Base-by-base conservation (phyloP, 2,888 invertebrate species). In the Lithophane semibrunnea region DNA sequence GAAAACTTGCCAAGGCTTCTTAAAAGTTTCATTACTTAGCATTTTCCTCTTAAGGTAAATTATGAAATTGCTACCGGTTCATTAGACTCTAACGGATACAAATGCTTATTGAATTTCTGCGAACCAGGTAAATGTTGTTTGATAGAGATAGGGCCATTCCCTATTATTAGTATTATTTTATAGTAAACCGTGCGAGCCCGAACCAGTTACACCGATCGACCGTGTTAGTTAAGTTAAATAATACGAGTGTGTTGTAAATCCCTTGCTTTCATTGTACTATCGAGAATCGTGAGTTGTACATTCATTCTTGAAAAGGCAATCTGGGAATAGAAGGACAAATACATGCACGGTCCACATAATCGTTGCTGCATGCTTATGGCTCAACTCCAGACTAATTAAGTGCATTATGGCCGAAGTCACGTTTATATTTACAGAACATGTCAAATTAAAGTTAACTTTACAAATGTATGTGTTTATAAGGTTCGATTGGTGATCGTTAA, bases 211-310 rank as follows among this genome's bases (percentile, higher is more conserved):
- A 78, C 77, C 82, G 88, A 91, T 91, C 90, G 85, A 86, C 88
- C 84, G 90, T 90, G 91, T 93, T 92, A 90, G 90, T 90, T 88
- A 86, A 92, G 88, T 91, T 90, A 91, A 92, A 93, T 91, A 92
- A 91, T 91, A 90, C 89, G 85, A 91, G 88, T 90, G 91, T 92
- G 92, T 91, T 92, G 92, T 93, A 92, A 92, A 92, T 91, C 92
- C 91, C 89, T 91, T 90, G 92, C 91, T 92, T 94, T 93, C 92
- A 94, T 93, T 93, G 92, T 94, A 89, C 88, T 92, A 92, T 93
- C 92, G 90, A 90, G 91, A 93, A 89, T 94, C 93, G 93, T 94
- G 94, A 94, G 92, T 88, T 90, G 90, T 92, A 90, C 92, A 92
- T 92, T 93, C 90, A 90, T 88, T 91, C 90, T 93, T 91, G 91